Percentiles rank a stretch among this genome's conserved stretches.
These are phyloP conservation scores for Bruchidius siliquastri DNA, from an alignment of 2,888 invertebrate species.

Conservation along the genomic window DNA sequence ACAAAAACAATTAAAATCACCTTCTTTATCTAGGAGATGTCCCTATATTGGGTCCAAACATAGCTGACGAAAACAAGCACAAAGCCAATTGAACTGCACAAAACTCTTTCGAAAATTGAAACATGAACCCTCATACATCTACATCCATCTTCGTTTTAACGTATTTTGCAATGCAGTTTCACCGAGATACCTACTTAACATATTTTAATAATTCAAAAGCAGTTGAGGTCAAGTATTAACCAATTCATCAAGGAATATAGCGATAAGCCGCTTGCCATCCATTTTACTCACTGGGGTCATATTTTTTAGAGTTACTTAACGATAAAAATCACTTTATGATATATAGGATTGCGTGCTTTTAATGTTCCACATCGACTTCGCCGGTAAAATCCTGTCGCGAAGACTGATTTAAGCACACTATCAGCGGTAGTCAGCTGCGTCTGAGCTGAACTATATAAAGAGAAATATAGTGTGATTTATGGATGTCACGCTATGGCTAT, in stretches of 20 bases:
- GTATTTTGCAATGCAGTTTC: background rate
- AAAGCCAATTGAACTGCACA: no score
- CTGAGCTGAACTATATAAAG: background rate
- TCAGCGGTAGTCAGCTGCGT: background rate
- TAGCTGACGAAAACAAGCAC: no score
- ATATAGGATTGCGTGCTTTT: slow-evolving; percentile 11
- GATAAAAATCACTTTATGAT: slow-evolving; percentile 9
- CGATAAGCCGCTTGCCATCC: background rate
- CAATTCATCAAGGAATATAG: background rate
- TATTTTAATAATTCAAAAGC: background rate
- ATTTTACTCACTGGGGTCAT: background rate
- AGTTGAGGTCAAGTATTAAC: background rate
- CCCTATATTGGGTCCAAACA: no score
- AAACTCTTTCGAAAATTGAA: background rate
- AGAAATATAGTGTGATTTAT: background rate
- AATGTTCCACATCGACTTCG: slow-evolving; percentile 7
- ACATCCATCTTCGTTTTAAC: background rate
- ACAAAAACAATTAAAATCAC: no score
- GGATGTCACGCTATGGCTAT: background rate
- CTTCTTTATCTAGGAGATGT: no score
- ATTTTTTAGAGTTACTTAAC: slow-evolving; percentile 7
- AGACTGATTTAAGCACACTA: background rate
- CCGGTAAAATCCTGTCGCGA: background rate
- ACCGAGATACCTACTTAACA: background rate
- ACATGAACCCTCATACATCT: background rate